Evolutionary conservation across 2,113 vertebrate species (phyloP).

Genomic region (Tenrec ecaudatus): DNA sequence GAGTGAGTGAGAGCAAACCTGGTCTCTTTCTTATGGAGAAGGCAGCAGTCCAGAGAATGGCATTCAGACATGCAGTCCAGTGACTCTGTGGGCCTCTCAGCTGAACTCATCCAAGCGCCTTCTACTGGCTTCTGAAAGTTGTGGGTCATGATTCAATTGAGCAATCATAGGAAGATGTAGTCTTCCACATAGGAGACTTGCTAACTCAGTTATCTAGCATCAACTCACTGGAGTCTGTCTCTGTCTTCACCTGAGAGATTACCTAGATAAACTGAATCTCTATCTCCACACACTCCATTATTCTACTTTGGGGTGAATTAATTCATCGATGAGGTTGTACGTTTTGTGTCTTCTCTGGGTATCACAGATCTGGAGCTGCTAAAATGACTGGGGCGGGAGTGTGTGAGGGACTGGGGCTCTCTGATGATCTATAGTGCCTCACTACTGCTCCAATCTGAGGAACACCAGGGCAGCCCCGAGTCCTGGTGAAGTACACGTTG

Average conservation of each 20-base stretch:
- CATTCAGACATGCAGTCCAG: not conserved
- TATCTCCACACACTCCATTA: slow-evolving; percentile 53
- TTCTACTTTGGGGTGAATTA: slow-evolving; percentile 70
- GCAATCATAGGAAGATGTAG: slow-evolving; percentile 55
- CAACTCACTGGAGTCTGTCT: slow-evolving; percentile 61
- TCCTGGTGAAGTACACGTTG: too few relatives aligned
- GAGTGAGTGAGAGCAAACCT: not conserved
- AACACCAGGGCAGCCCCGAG: not conserved
- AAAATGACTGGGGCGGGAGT: not conserved
- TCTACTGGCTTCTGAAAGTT: slow-evolving; percentile 17
- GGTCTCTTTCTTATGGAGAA: not conserved
- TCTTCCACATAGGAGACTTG: slow-evolving; percentile 69
- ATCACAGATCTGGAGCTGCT: slow-evolving; percentile 37
- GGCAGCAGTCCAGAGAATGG: not conserved
- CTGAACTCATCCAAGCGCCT: slow-evolving; percentile 10
- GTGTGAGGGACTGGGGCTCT: not conserved
- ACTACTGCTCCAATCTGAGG: slow-evolving; percentile 32
- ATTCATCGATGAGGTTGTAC: slow-evolving; percentile 75
- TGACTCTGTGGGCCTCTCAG: slow-evolving; percentile 2
- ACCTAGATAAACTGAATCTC: slow-evolving; percentile 51
- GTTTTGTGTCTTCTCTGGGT: slow-evolving; percentile 63
- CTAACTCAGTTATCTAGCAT: slow-evolving; percentile 55
- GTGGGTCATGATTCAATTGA: slow-evolving; percentile 77
- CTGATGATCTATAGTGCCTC: slow-evolving; percentile 49
- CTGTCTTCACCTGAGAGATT: slow-evolving; percentile 64